A percentile compares a stretch with the other conserved stretches of the same genome.
Conservation (phyloP, 2,888 invertebrate genomes). For the Tridacna gigas region DNA sequence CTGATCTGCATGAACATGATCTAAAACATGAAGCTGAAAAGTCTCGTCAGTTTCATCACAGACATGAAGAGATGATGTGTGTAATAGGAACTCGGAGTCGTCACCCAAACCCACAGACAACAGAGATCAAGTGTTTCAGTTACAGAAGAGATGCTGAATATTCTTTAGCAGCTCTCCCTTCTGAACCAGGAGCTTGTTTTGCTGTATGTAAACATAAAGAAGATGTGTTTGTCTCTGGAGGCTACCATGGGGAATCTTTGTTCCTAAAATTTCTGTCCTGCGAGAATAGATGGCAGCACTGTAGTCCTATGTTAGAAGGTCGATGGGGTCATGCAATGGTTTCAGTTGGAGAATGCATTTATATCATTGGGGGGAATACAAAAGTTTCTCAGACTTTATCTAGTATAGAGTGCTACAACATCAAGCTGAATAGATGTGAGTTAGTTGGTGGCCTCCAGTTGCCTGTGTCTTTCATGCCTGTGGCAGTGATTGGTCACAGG, state of each 20-base stretch:
- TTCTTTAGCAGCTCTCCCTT: conserved; percentile 62
- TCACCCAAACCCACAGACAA: conserved; percentile 67
- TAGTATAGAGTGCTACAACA: conserved; percentile 68
- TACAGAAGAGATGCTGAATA: conserved; percentile 66
- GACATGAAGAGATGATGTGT: conserved; percentile 70
- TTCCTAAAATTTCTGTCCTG: conserved; percentile 63
- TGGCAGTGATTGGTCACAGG: conserved; percentile 62
- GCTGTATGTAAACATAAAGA: conserved; percentile 65
- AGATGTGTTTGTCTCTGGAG: conserved; percentile 68
- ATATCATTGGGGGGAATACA: conserved; percentile 67
- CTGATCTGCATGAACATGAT: conserved; percentile 15
- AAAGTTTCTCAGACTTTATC: conserved; percentile 62
- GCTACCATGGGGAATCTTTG: conserved; percentile 63
- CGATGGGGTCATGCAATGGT: conserved; percentile 71
- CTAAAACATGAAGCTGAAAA: conserved; percentile 39
- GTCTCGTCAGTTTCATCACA: conserved; percentile 55
- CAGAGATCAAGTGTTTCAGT: conserved; percentile 71
- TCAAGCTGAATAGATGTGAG: conserved; percentile 53
- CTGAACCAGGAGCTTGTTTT: conserved; percentile 71
- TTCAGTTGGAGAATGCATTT: conserved; percentile 53
- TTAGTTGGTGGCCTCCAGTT: conserved; percentile 61
- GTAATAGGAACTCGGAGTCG: conserved; percentile 69
- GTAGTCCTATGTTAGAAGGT: conserved; percentile 60
- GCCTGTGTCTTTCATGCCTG: conserved; percentile 69
- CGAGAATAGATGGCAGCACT: conserved; percentile 66